Conservation (phyloP, 2,113 vertebrate genomes). For the Hemicordylus capensis region DNA sequence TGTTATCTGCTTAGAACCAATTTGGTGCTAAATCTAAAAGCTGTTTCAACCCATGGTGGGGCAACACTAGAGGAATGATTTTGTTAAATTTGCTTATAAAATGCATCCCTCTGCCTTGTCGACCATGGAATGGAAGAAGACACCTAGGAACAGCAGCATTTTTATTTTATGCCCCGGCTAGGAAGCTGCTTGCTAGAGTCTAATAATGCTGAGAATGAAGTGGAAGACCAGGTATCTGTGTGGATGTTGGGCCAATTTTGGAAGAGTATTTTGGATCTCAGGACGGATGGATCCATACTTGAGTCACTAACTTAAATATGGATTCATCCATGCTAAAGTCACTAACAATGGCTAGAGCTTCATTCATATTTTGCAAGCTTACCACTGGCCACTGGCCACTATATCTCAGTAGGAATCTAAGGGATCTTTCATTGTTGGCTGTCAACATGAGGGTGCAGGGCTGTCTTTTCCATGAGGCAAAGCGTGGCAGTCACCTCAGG, state of each 20-base stretch:
- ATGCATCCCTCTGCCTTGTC: too few species aligned
- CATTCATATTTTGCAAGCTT: neutral
- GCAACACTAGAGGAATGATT: neutral
- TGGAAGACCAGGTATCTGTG: neutral
- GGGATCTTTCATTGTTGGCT: too few species aligned
- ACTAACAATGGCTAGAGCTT: neutral
- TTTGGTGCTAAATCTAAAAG: neutral
- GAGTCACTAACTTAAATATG: neutral
- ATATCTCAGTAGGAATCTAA: too few species aligned
- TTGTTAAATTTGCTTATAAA: neutral
- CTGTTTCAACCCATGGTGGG: neutral
- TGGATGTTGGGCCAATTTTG: neutral
- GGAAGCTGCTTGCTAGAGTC: too few species aligned
- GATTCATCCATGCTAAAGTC: neutral
- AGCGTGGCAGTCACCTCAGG: too few species aligned
- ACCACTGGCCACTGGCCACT: neutral
- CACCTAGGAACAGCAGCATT: neutral
- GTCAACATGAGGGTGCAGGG: too few species aligned
- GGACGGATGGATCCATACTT: neutral
- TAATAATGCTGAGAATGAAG: neutral
- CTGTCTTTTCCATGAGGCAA: too few species aligned
- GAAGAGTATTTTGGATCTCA: neutral
- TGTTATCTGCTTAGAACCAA: neutral
- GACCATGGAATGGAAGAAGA: neutral
- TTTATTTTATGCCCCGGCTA: neutral